Percentiles rank a stretch among this genome's conserved stretches.
Evolutionary conservation across 1,140 invertebrate genomes (phyloP).

Genomic region (Archivesica marissinica): DNA sequence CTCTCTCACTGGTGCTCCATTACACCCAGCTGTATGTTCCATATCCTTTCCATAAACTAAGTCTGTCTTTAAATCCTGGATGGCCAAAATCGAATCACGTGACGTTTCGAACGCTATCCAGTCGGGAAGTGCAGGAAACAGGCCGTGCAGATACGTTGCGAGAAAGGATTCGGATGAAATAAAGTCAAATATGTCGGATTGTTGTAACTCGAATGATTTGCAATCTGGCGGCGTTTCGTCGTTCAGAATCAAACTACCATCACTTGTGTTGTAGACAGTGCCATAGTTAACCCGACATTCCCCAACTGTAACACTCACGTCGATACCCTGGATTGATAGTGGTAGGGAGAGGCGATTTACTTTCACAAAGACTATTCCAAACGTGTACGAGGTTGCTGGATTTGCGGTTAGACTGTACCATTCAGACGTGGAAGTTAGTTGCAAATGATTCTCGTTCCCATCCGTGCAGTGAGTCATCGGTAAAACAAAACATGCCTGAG

Average conservation of each 20-base stretch:
- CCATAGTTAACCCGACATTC: not conserved
- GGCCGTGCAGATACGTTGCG: not conserved
- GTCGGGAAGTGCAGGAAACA: not conserved
- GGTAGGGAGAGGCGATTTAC: not conserved
- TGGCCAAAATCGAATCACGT: not conserved
- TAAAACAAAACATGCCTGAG: not conserved
- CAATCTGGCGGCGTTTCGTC: not conserved
- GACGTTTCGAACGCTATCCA: not conserved
- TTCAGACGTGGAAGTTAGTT: not conserved
- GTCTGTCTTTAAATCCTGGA: constrained; percentile 9
- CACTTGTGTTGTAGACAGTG: not conserved
- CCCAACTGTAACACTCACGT: not conserved
- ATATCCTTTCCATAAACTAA: constrained; percentile 17
- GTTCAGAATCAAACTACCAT: not conserved
- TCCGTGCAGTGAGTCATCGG: constrained; percentile 7
- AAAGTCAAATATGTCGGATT: constrained; percentile 26
- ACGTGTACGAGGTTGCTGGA: not conserved
- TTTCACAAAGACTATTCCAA: constrained; percentile 9
- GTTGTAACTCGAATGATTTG: not conserved
- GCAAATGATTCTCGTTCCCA: not conserved
- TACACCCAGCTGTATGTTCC: not conserved
- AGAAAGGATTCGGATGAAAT: not conserved
- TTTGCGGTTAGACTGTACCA: not conserved
- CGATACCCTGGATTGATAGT: not conserved
- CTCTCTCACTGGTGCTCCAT: not conserved